Conservation (phyloP, 2,888 invertebrate species). For the Smittia sp. region DNA sequence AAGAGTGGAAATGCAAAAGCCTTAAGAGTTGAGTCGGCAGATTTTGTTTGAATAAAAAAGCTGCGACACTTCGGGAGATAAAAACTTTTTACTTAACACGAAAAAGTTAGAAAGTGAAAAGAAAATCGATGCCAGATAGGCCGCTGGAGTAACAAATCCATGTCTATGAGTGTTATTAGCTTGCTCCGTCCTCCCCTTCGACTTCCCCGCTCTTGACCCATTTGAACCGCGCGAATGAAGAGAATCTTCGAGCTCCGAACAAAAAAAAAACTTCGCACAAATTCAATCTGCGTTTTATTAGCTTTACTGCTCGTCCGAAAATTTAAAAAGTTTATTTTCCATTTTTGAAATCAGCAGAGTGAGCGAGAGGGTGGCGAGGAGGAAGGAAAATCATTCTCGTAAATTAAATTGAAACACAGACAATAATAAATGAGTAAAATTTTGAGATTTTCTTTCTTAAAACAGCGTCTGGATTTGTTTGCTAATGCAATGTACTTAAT, state of each 20-base stretch:
- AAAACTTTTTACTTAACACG: not conserved
- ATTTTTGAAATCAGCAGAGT: not conserved
- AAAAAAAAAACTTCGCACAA: not conserved
- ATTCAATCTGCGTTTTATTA: constrained; percentile 35
- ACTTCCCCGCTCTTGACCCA: not conserved
- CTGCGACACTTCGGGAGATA: not conserved
- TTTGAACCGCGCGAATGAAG: constrained; percentile 5
- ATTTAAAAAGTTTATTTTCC: constrained; percentile 2
- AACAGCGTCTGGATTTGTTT: constrained; percentile 36
- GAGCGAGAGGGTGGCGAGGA: not conserved
- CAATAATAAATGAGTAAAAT: constrained; percentile 40
- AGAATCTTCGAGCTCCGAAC: not conserved
- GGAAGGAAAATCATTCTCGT: constrained; percentile 25
- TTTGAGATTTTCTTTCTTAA: constrained; percentile 28
- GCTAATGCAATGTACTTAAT: constrained; percentile 40
- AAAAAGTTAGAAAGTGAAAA: not conserved
- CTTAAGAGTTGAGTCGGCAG: not conserved
- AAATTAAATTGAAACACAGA: constrained; percentile 39
- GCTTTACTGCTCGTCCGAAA: constrained; percentile 28
- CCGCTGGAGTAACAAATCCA: not conserved
- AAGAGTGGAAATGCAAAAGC: not conserved
- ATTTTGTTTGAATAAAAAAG: not conserved
- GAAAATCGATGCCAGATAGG: not conserved
- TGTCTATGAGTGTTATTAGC: not conserved
- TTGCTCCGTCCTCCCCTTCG: not conserved